phyloP scores from a whole-genome alignment of 1,140 invertebrate genomes.

The Trypoxylus dichotomus region DNA sequence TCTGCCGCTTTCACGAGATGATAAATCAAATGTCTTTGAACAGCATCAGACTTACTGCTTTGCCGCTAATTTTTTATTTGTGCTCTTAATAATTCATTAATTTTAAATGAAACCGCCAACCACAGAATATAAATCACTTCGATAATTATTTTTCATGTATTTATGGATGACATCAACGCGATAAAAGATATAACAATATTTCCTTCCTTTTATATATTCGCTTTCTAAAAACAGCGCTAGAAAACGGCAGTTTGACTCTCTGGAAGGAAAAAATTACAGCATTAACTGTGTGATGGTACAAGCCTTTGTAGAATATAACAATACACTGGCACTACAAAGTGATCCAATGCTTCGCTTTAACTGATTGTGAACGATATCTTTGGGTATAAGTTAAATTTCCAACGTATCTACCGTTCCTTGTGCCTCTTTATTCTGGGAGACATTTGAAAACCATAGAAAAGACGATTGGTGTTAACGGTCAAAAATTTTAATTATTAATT shows the following conservation, averaged over 20 bases:
- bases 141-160: constrained; percentile 18
- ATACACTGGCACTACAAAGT: no score
- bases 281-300: no score
- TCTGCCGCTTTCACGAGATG: constrained; percentile 1
- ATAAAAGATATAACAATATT: neutral
- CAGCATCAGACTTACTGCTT: constrained; percentile 10
- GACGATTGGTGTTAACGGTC: no score
- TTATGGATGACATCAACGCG: neutral
- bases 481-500: no score
- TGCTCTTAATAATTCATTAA: constrained; percentile 23
- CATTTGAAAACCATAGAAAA: no score
- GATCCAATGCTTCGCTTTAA: no score
- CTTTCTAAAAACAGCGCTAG: neutral
- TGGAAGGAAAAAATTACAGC: no score
- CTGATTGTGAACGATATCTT: no score
- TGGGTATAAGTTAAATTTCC: no score
- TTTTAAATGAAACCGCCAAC: constrained; percentile 23
- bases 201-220: neutral
- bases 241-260: neutral
- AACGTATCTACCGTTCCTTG: no score
- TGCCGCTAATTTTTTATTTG: constrained; percentile 24
- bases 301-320: no score
- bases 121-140: constrained; percentile 22
- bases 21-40: constrained; percentile 25
- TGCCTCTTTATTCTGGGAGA: no score